phyloP scores from a whole-genome alignment of 2,888 invertebrate genomes.

The Caradrina clavipalpis region DNA sequence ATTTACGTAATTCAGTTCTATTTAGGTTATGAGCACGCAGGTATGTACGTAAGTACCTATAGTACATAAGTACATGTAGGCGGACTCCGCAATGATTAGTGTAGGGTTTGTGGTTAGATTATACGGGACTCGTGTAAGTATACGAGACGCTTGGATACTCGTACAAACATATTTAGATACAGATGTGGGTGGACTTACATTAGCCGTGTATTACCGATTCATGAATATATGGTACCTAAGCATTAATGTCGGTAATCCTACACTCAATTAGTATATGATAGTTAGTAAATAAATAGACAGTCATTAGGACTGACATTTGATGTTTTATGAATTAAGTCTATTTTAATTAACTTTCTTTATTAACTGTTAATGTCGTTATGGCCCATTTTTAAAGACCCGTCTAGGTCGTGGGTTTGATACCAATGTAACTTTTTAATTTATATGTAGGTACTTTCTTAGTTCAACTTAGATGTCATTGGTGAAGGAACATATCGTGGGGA shows the following conservation, averaged over 20 bases:
- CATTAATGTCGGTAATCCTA: constrained; percentile 22
- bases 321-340: not conserved
- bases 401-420: too few relatives aligned
- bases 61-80: not conserved
- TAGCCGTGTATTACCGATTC: constrained; percentile 25
- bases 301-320: not conserved
- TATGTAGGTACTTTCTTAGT: too few relatives aligned
- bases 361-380: too few relatives aligned
- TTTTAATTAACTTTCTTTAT: too few relatives aligned
- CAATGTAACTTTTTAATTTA: too few relatives aligned
- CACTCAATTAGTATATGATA: constrained; percentile 15
- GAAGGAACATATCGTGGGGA: too few relatives aligned
- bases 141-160: constrained; percentile 13
- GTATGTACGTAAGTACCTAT: not conserved
- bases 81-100: constrained; percentile 41
- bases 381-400: too few relatives aligned
- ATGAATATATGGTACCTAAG: not conserved
- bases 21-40: constrained; percentile 2
- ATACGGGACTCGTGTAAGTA: constrained; percentile 25
- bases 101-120: constrained; percentile 34
- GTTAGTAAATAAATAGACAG: constrained; percentile 11
- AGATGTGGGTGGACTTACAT: constrained; percentile 27
- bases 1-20: constrained; percentile 13
- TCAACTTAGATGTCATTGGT: too few relatives aligned
- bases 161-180: constrained; percentile 26